Evolutionary conservation across 1,140 invertebrate species (phyloP).

Genomic region (Melitaea cinxia): DNA sequence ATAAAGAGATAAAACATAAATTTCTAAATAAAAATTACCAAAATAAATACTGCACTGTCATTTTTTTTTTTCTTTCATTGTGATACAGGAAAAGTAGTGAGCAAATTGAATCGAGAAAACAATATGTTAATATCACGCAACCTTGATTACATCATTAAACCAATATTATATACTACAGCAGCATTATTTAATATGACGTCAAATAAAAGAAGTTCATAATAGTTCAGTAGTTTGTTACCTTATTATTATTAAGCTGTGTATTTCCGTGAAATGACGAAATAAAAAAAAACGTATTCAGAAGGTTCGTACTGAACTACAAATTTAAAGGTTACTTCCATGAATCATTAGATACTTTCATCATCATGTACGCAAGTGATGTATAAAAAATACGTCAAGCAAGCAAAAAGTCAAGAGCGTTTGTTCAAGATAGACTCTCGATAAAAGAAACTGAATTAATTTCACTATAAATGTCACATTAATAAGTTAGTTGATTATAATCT

Average conservation of each 20-base stretch:
- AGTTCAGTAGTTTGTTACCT: not conserved
- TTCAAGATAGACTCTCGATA: constrained; percentile 11
- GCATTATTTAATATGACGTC: not conserved
- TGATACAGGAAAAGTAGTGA: too few relatives aligned
- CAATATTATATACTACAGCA: too few relatives aligned
- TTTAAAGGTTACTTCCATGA: constrained; percentile 33
- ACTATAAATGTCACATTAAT: constrained; percentile 16
- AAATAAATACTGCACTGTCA: too few relatives aligned
- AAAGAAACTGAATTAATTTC: constrained; percentile 28
- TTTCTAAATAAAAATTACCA: too few relatives aligned
- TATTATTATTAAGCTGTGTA: not conserved
- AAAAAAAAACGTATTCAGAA: not conserved
- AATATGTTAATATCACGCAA: too few relatives aligned
- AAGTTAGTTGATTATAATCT: not conserved
- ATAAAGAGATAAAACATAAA: too few relatives aligned
- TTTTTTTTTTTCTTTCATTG: too few relatives aligned
- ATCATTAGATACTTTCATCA: constrained; percentile 35
- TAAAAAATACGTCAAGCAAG: constrained; percentile 17
- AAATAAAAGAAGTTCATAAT: not conserved
- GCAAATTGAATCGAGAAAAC: too few relatives aligned
- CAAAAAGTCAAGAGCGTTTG: constrained; percentile 23
- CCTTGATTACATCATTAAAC: not conserved
- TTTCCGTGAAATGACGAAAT: not conserved
- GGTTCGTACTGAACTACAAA: constrained; percentile 3
- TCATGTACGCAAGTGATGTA: constrained; percentile 13